Percentiles rank a stretch among this genome's conserved stretches.
Evolutionary conservation across 2,797 vertebrate species (phyloP).

Genomic region (Carapus acus): DNA sequence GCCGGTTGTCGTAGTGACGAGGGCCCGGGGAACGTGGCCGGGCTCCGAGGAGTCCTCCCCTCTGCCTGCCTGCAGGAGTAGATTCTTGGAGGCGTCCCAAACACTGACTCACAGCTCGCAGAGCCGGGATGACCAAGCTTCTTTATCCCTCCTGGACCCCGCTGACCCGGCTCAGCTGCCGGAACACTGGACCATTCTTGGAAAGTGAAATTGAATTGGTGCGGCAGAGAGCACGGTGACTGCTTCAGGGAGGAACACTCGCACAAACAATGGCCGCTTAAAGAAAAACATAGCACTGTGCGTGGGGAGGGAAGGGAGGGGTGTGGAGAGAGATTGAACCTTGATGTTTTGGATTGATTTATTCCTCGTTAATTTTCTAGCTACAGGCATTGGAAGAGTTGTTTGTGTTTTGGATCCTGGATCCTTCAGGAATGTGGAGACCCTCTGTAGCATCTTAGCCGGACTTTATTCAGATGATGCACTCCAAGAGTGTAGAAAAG

Average conservation of each 20-base stretch:
- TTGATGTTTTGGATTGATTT: slow-evolving; percentile 2
- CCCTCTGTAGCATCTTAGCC: no score
- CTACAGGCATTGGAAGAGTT: no score
- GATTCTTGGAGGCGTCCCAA: slow-evolving; percentile 64
- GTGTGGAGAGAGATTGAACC: slow-evolving; percentile 8
- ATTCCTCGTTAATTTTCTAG: no score
- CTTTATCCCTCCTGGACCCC: slow-evolving; percentile 54
- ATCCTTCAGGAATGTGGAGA: not conserved
- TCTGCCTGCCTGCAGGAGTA: slow-evolving; percentile 54
- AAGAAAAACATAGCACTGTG: slow-evolving; percentile 46
- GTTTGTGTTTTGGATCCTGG: not conserved
- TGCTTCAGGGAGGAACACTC: slow-evolving; percentile 47
- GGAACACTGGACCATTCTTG: slow-evolving; percentile 62
- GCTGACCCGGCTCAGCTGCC: slow-evolving; percentile 63
- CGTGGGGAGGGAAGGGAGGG: slow-evolving; percentile 19
- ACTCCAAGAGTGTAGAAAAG: no score
- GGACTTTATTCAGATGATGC: no score
- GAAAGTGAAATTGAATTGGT: slow-evolving; percentile 67
- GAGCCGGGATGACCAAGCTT: slow-evolving; percentile 62
- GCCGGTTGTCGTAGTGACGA: slow-evolving; percentile 38
- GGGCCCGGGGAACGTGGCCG: slow-evolving; percentile 43
- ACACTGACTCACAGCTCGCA: slow-evolving; percentile 65
- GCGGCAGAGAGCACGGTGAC: slow-evolving; percentile 54
- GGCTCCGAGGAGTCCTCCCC: slow-evolving; percentile 37
- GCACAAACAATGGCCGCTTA: slow-evolving; percentile 42